These are phyloP conservation scores for Diplodus puntazzo DNA, from an alignment of 2,797 vertebrate genomes.

Conservation along the genomic window DNA sequence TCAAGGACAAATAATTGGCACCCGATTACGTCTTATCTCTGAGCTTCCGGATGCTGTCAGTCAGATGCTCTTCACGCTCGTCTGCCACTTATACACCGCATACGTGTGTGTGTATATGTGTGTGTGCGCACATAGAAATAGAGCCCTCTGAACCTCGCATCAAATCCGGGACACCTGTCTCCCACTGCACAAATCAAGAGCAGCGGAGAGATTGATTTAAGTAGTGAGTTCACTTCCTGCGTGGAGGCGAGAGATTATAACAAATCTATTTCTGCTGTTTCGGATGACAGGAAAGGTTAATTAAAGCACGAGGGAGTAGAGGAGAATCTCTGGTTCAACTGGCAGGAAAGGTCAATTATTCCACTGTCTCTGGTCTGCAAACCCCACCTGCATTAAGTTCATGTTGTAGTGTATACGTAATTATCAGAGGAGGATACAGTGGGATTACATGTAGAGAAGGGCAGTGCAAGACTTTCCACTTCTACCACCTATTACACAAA, in stretches of 20 bases:
- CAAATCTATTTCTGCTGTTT: constrained; percentile 77
- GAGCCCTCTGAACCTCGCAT: constrained; percentile 70
- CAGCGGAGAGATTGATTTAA: constrained; percentile 74
- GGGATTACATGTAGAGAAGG: constrained; percentile 14
- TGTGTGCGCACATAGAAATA: constrained; percentile 38
- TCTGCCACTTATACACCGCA: constrained; percentile 62
- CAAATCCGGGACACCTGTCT: constrained; percentile 77
- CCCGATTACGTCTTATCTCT: constrained; percentile 84
- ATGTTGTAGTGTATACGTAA: constrained; percentile 6
- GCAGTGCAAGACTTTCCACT: neutral
- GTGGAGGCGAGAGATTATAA: constrained; percentile 72
- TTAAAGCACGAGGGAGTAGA: constrained; percentile 75
- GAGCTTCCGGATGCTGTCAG: constrained; percentile 80
- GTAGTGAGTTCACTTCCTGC: constrained; percentile 67
- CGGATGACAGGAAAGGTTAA: constrained; percentile 80
- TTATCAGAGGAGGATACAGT: constrained; percentile 18
- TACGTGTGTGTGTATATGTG: constrained; percentile 22
- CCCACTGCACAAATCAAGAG: constrained; percentile 62
- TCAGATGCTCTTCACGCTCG: constrained; percentile 74
- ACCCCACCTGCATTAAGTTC: constrained; percentile 27
- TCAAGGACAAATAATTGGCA: constrained; percentile 83
- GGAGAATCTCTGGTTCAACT: constrained; percentile 47
- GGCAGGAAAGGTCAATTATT: constrained; percentile 66
- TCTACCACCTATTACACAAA: neutral
- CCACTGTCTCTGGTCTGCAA: constrained; percentile 24